Evolutionary conservation across 2,113 vertebrate genomes (phyloP).

Genomic region (Phylloscopus whistleri): DNA sequence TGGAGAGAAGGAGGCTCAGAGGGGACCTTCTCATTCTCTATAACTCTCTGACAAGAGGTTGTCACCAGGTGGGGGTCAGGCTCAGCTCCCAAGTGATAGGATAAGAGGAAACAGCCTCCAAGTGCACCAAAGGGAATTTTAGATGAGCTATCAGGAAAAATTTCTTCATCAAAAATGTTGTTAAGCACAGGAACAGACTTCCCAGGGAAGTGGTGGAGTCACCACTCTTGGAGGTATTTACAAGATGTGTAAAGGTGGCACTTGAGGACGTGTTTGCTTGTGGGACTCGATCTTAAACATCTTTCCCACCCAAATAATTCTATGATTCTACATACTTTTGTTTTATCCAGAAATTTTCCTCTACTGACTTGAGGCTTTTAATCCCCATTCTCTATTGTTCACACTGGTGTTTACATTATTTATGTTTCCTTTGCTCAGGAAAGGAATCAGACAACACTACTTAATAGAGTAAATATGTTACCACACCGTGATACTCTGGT

Average conservation of each 20-base stretch:
- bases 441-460: background rate
- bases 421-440: background rate
- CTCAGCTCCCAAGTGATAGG: background rate
- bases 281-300: background rate
- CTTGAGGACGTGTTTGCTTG: rapidly evolving
- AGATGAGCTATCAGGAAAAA: background rate
- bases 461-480: constrained; percentile 13
- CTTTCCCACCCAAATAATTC: background rate
- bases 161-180: background rate
- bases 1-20: background rate
- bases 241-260: background rate
- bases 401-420: background rate
- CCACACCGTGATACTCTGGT: background rate
- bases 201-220: background rate
- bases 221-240: background rate
- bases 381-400: background rate
- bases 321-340: background rate
- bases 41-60: background rate
- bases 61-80: background rate
- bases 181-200: background rate
- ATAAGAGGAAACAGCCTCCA: background rate
- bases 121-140: background rate
- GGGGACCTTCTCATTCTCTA: rapidly evolving
- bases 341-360: background rate
- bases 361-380: background rate